These are phyloP conservation scores for Propithecus coquereli DNA, from an alignment of 2,113 vertebrate genomes.

Conservation along the genomic window DNA sequence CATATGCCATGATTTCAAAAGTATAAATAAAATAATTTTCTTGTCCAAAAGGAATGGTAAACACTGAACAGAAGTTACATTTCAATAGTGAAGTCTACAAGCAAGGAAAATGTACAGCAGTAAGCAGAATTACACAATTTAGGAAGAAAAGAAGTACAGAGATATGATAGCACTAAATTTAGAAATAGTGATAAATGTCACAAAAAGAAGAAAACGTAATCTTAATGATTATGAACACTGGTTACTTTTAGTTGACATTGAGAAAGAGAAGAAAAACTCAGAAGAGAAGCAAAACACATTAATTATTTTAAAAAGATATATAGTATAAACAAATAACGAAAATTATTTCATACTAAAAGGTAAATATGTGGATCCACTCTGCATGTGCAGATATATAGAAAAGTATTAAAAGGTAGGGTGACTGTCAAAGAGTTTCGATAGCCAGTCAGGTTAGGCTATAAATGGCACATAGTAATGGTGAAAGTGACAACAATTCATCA, in stretches of 20 bases:
- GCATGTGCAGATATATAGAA: neutral
- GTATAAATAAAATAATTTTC: neutral
- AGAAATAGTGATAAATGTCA: neutral
- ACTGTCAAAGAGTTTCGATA: neutral
- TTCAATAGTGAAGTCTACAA: neutral
- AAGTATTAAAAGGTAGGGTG: neutral
- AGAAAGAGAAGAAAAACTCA: neutral
- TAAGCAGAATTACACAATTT: neutral
- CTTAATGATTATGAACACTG: neutral
- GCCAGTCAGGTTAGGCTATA: neutral
- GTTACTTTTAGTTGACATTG: neutral
- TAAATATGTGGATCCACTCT: neutral
- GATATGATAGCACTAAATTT: neutral
- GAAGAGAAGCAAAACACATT: neutral
- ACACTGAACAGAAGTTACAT: neutral
- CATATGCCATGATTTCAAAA: neutral
- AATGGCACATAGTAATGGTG: neutral
- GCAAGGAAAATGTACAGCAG: neutral
- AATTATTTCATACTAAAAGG: neutral
- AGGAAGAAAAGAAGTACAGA: neutral
- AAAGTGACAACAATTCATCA: neutral
- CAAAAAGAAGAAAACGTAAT: neutral
- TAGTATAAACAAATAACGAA: neutral
- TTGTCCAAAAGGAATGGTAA: neutral
- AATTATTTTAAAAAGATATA: neutral